Evolutionary conservation across 2,113 vertebrate species (phyloP), one percentile per base, ranked within the genome.

Genomic region (Tautogolabrus adspersus): DNA sequence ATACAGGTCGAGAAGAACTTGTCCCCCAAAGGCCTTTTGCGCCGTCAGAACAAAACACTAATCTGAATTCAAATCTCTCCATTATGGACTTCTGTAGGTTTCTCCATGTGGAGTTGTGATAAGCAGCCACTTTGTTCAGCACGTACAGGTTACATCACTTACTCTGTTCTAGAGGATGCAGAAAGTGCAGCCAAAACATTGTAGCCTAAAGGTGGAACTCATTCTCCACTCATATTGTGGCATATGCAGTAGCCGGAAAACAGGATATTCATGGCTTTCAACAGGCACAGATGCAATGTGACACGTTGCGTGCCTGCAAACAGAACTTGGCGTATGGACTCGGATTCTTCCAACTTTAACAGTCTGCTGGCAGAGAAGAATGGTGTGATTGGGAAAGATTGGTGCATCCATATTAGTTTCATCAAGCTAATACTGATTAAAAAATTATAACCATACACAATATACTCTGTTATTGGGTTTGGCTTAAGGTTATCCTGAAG

Each of bases 291-390:
- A 38, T 26, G 56, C 46, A 66, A 46, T 54, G 66, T 65, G 51
- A 68, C 68, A 59, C 51, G 40, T 18, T 56, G 23, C 5, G 19
- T 19, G 44, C 23, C 63, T 64, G 55, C 64, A 55, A 44, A 60
- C 37, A 71, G 16, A 21, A 70, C 40, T 61, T 66, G 72, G 60
- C 55, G 68, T 22, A 80, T 21, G 22, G 51, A 22, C 71, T 75
- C 26, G 1, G 18, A 15, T 16, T 15, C 40, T 52, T 49, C 23
- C 19, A 13, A 47, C 26, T 13, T 72, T 60, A 34, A 49, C 66
- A 40, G 49, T 62, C 40, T 19, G 38, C 61, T 66, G 55, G 46
- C 47, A 71, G 47, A 40, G 18, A 71, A 13, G 42, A 49, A 0
- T 19, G 1, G 40, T 42, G 49, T 26, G 22, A 67, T 42, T 58